Conservation (phyloP, 2,888 invertebrate species). For the Cryptocheilus praepositus region DNA sequence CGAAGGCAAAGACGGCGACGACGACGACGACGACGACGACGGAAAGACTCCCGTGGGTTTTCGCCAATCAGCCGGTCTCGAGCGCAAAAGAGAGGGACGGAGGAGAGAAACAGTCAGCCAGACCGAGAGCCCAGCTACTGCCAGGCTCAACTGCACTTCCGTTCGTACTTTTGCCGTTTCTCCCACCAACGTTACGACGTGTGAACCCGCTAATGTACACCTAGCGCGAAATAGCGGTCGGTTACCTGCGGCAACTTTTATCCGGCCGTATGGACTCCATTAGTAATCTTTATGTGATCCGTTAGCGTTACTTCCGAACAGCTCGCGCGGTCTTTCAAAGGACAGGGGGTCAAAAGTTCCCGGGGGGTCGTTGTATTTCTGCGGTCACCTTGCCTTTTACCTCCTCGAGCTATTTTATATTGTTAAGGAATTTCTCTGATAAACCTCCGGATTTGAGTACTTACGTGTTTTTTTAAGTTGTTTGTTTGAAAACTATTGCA, state of each 20-base stretch:
- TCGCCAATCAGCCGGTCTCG: conserved; percentile 67
- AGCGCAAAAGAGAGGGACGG: neutral
- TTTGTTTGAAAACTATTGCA: too few relatives aligned
- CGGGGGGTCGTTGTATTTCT: conserved; percentile 30
- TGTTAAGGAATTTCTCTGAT: too few relatives aligned
- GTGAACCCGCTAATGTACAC: neutral
- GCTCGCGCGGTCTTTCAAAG: neutral
- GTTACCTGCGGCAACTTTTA: conserved; percentile 37
- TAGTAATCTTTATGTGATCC: conserved; percentile 58
- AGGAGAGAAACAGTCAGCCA: neutral
- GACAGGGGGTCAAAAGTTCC: conserved; percentile 36
- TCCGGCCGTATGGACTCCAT: conserved; percentile 52
- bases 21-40: conserved; percentile 45
- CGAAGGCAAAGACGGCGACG: too few relatives aligned
- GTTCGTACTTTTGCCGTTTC: neutral
- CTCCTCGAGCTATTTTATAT: neutral
- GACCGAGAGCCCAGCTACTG: conserved; percentile 8
- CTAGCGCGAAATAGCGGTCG: conserved; percentile 1
- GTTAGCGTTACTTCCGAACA: conserved; percentile 31
- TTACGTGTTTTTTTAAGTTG: too few relatives aligned
- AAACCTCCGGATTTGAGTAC: too few relatives aligned
- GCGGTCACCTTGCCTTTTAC: neutral
- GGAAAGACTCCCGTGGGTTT: conserved; percentile 68
- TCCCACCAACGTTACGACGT: conserved; percentile 18
- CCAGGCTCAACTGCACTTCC: conserved; percentile 56